Evolutionary conservation across 2,113 vertebrate genomes (phyloP), one percentile per base, ranked within the genome.

Genomic region (Silurus glanis): DNA sequence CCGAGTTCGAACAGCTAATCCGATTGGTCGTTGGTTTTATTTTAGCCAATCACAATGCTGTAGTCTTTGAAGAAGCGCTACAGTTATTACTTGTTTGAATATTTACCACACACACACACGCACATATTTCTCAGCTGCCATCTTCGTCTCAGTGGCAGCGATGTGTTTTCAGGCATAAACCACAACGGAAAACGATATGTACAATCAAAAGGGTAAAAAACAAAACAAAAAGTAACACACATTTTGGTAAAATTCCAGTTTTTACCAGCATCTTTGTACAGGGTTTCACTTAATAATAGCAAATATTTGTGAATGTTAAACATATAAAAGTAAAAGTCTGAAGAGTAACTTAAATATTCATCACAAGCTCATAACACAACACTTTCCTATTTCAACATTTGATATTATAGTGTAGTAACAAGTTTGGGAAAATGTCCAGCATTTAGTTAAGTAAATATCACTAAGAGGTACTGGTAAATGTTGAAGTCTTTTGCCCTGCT

Each of bases 1-100:
- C 5, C 28, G 2, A 25, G 10, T 56, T 28, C 12, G 1, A 4
- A 0, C 5, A 10, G 56, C 95, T 94, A 95, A 95, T 95, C 91
- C 91, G 28, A 87, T n/a, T 23, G 6, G 64, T 88, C 92, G 51
- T 92, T 93, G 51, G 67, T 71, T 16, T 6, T 55, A 47, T 8
- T 7, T n/a, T 0, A 55, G 74, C 94, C 91, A 93, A 93, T 92
- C 58, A 67, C 69, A 79, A 23, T 6, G 28, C 3, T 80, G 59
- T 12, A 81, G 47, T 16, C 14, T 47, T 58, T 53, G 16, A 28
- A 23, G 76, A 51, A 58, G 25, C 5, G 13, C 47, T 13, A 23
- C 0, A 49, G 6, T 37, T 80, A 37, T 37, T 1, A 37, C 37
- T 37, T 37, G 37, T 37, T 37, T 37, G 37, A 37, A 37, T 37